These are phyloP conservation scores for Tamandua tetradactyla DNA, from an alignment of 2,797 vertebrate genomes.

Conservation along the genomic window DNA sequence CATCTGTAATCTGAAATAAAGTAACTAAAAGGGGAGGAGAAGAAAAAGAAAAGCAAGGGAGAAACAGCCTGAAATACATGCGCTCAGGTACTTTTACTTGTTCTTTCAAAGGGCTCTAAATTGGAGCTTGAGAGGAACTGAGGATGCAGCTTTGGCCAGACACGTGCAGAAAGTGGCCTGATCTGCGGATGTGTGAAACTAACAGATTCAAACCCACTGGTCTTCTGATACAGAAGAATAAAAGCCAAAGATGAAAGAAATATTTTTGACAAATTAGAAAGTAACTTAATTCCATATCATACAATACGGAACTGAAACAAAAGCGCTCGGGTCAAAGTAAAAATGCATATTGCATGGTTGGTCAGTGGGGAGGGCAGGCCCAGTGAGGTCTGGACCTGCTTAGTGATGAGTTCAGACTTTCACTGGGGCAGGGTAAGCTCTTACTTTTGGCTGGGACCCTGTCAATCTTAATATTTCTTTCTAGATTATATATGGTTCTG, in stretches of 20 bases:
- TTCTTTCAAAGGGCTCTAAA: not conserved
- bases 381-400: not conserved
- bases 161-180: accelerated
- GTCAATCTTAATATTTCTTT: not conserved
- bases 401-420: not conserved
- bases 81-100: not conserved
- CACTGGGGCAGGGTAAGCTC: not conserved
- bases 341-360: not conserved
- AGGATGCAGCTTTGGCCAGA: not conserved
- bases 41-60: not conserved
- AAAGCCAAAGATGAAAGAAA: not conserved
- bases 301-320: not conserved
- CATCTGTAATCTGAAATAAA: not conserved
- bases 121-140: not conserved
- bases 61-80: too few species aligned
- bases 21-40: not conserved
- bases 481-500: not conserved
- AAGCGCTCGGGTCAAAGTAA: not conserved
- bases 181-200: not conserved
- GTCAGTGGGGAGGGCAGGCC: not conserved
- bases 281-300: constrained; percentile 25
- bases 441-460: not conserved
- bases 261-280: constrained; percentile 37
- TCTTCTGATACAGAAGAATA: not conserved
- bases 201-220: not conserved